Conservation (phyloP, 2,888 invertebrate genomes). For the Diaphora mendica region DNA sequence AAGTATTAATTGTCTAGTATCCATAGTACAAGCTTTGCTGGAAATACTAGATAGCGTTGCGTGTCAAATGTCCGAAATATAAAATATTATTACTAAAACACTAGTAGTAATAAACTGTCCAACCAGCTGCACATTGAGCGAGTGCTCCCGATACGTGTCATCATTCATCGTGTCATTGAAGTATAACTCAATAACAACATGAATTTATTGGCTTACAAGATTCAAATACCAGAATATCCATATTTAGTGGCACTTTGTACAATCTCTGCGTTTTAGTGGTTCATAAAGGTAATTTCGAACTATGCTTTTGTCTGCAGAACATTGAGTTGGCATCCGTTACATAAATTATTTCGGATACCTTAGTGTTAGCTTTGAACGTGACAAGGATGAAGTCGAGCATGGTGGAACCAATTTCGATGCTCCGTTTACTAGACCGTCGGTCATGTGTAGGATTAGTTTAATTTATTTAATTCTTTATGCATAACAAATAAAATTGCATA, state of each 20-base stretch:
- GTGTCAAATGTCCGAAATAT: too few species aligned
- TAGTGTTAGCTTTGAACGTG: background rate
- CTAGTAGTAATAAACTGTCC: too few species aligned
- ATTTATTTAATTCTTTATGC: too few species aligned
- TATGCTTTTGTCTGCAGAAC: background rate
- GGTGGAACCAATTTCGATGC: background rate
- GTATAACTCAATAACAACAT: too few species aligned
- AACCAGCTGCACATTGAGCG: too few species aligned
- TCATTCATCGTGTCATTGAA: too few species aligned
- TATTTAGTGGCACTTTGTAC: background rate
- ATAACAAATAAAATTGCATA: too few species aligned
- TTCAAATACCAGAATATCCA: background rate
- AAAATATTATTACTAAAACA: too few species aligned
- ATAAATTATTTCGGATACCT: background rate
- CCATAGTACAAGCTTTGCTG: too few species aligned
- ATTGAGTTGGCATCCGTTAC: background rate
- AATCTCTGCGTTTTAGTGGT: background rate
- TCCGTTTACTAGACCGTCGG: background rate
- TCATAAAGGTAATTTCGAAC: background rate
- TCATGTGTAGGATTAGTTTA: background rate
- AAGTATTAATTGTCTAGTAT: too few species aligned
- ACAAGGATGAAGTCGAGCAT: background rate
- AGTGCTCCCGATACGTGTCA: too few species aligned
- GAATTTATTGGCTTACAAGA: background rate
- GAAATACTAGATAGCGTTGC: too few species aligned